Conservation (phyloP, 1,140 invertebrate species). For the Pseudomyrmex cubaensis region DNA sequence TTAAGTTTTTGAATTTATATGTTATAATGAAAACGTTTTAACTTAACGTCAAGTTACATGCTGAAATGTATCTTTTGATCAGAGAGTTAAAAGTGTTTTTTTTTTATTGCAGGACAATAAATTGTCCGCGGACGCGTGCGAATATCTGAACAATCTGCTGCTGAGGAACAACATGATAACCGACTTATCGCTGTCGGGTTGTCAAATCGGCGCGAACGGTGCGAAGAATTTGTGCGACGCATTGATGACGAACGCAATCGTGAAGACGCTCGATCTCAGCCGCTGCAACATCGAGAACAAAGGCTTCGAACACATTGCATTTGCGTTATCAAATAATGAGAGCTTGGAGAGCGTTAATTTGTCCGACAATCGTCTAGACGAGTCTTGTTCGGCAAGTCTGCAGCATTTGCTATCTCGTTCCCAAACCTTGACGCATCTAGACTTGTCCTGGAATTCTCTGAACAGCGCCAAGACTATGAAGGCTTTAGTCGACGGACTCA, state of each 20-base stretch:
- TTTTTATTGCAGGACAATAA: slow-evolving; percentile 78
- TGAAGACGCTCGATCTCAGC: slow-evolving; percentile 82
- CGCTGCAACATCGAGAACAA: slow-evolving; percentile 82
- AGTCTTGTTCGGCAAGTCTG: slow-evolving; percentile 72
- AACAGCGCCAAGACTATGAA: slow-evolving; percentile 73
- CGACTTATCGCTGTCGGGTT: slow-evolving; percentile 81
- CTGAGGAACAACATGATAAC: slow-evolving; percentile 76
- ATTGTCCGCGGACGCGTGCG: slow-evolving; percentile 82
- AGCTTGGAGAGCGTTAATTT: slow-evolving; percentile 79
- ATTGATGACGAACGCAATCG: slow-evolving; percentile 67
- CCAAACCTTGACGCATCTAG: slow-evolving; percentile 77
- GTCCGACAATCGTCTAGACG: slow-evolving; percentile 80
- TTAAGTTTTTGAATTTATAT: not conserved
- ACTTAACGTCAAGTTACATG: too few species aligned
- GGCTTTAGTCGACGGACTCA: slow-evolving; percentile 74
- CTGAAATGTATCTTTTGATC: too few species aligned
- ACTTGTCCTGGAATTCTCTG: slow-evolving; percentile 85
- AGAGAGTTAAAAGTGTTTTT: not conserved
- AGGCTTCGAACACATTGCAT: slow-evolving; percentile 80
- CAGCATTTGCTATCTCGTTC: slow-evolving; percentile 73
- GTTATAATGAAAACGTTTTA: not conserved
- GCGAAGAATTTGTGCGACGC: slow-evolving; percentile 76
- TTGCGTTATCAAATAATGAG: slow-evolving; percentile 69
- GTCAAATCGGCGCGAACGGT: slow-evolving; percentile 82
- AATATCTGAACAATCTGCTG: slow-evolving; percentile 82